phyloP scores from a whole-genome alignment of 2,888 invertebrate species.

The Dimorphilus gyrociliatus region DNA sequence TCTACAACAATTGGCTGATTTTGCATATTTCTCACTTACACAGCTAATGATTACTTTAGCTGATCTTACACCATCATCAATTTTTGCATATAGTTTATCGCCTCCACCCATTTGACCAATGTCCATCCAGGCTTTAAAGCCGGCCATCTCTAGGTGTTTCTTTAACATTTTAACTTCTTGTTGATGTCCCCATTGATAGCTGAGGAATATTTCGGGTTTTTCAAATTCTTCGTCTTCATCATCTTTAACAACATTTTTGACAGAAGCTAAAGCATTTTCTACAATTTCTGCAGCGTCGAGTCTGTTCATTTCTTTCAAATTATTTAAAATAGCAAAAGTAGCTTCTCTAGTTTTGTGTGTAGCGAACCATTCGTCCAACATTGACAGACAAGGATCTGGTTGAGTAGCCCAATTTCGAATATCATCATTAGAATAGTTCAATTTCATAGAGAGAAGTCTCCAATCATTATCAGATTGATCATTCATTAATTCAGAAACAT shows the following conservation, averaged over 20 bases:
- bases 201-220: constrained; percentile 18
- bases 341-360: constrained; percentile 27
- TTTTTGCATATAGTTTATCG: constrained; percentile 32
- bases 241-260: too few species aligned
- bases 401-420: constrained; percentile 28
- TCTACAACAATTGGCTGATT: constrained; percentile 32
- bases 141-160: constrained; percentile 28
- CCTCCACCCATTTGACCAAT: constrained; percentile 36
- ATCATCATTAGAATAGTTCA: constrained; percentile 28
- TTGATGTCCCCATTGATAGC: constrained; percentile 33
- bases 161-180: constrained; percentile 24
- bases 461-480: constrained; percentile 23
- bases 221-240: too few species aligned
- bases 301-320: constrained; percentile 27
- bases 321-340: constrained; percentile 19
- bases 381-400: constrained; percentile 28
- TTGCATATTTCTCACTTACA: constrained; percentile 28
- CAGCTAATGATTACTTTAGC: constrained; percentile 26
- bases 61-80: constrained; percentile 25
- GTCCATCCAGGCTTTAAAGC: constrained; percentile 32
- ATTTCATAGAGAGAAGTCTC: constrained; percentile 25
- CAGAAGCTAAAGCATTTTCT: constrained; percentile 24
- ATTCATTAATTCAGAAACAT: constrained; percentile 26
- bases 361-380: constrained; percentile 32
- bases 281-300: constrained; percentile 25